These are phyloP conservation scores for Vanessa cardui DNA, from an alignment of 2,888 invertebrate species.

Conservation along the genomic window DNA sequence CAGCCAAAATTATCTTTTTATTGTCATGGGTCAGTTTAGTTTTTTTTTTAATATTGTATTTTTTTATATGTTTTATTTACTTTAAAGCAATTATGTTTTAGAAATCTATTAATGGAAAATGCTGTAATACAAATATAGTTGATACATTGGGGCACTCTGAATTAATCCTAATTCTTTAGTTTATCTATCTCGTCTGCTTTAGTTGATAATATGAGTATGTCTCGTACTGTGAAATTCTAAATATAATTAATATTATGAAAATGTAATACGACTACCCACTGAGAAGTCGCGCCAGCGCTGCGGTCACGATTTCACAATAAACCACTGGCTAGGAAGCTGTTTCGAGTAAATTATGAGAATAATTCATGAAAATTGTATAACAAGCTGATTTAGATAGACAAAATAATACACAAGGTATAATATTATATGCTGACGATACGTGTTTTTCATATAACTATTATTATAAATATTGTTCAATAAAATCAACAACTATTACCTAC, in stretches of 20 bases:
- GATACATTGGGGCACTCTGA: too few species aligned
- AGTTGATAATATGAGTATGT: not conserved
- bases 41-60: too few species aligned
- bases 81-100: too few species aligned
- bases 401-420: not conserved
- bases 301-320: slow-evolving; percentile 59
- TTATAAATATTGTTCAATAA: not conserved
- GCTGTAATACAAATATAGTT: too few species aligned
- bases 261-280: slow-evolving; percentile 13
- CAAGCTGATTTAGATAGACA: not conserved
- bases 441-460: not conserved
- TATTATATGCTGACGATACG: not conserved
- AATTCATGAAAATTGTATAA: slow-evolving; percentile 13
- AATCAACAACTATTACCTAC: not conserved
- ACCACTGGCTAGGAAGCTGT: slow-evolving; percentile 51
- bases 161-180: too few species aligned
- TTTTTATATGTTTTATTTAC: too few species aligned
- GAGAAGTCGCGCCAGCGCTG: slow-evolving; percentile 42
- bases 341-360: slow-evolving; percentile 22
- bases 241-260: slow-evolving; percentile 15
- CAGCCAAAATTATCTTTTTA: too few species aligned
- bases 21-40: too few species aligned
- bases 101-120: too few species aligned
- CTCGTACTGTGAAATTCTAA: not conserved
- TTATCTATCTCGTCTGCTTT: too few species aligned